Conservation (phyloP, 2,113 vertebrate species). For the Taxidea taxus region DNA sequence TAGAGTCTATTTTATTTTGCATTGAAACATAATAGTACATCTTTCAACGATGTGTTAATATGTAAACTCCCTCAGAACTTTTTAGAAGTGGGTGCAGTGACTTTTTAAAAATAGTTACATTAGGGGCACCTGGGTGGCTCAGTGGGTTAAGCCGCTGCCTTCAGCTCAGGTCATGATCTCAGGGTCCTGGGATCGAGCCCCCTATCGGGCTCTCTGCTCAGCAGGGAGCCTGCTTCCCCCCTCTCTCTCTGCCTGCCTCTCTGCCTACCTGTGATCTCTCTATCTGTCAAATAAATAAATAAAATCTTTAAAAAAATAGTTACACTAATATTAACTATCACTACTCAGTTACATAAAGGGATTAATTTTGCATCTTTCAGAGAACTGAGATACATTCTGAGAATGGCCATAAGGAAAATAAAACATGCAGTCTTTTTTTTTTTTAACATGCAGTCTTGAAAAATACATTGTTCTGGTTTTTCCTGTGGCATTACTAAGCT, state of each 20-base stretch:
- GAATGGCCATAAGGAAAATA: background rate
- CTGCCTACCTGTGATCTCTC: too few relatives aligned
- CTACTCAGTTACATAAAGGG: constrained; percentile 14
- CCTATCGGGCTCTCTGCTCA: too few relatives aligned
- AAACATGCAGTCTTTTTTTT: background rate
- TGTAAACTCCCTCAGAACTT: constrained; percentile 26
- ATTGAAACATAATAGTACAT: background rate
- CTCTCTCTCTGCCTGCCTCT: too few relatives aligned
- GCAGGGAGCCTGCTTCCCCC: too few relatives aligned
- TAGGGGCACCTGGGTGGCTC: too few relatives aligned
- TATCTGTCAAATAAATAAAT: too few relatives aligned
- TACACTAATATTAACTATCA: constrained; percentile 55
- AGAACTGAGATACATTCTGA: background rate
- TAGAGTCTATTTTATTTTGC: constrained; percentile 23
- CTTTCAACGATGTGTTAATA: constrained; percentile 44
- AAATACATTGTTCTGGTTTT: background rate
- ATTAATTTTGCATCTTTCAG: constrained; percentile 19
- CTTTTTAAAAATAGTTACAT: too few relatives aligned
- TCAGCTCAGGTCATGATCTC: too few relatives aligned
- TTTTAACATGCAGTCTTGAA: background rate
- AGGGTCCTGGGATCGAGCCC: too few relatives aligned
- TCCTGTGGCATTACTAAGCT: background rate
- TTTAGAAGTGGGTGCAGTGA: constrained; percentile 21
- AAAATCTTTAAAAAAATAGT: too few relatives aligned
- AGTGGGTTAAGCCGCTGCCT: too few relatives aligned